These are phyloP conservation scores for Rachycentron canadum DNA, from an alignment of 2,797 vertebrate species.

Conservation along the genomic window DNA sequence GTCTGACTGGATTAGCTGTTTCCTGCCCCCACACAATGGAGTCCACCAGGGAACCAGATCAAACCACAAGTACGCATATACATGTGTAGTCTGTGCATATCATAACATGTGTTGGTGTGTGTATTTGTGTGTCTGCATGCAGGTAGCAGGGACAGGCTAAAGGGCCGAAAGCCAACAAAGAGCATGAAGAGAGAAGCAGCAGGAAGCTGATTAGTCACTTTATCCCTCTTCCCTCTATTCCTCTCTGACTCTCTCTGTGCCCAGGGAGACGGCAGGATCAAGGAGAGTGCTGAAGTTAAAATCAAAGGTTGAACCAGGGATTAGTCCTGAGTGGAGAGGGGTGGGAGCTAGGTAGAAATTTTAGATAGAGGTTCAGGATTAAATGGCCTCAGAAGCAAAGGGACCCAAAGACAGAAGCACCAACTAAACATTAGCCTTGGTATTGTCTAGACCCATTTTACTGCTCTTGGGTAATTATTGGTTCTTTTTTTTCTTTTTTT, in stretches of 20 bases:
- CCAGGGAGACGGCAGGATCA: slow-evolving; percentile 66
- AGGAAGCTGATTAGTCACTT: slow-evolving; percentile 80
- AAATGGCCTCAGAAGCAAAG: slow-evolving; percentile 39
- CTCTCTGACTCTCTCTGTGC: slow-evolving; percentile 18
- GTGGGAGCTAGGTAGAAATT: slow-evolving; percentile 34
- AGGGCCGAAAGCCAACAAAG: slow-evolving; percentile 79
- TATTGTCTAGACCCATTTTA: not conserved
- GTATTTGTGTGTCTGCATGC: slow-evolving; percentile 46
- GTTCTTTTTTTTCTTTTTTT: not conserved
- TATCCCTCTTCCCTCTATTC: slow-evolving; percentile 53
- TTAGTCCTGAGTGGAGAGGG: slow-evolving; percentile 70
- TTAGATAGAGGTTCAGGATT: slow-evolving; percentile 49
- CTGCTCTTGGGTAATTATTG: not conserved
- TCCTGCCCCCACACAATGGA: slow-evolving; percentile 77
- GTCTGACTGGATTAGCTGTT: slow-evolving; percentile 78
- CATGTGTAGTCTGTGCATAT: slow-evolving; percentile 59
- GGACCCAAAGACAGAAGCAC: not conserved
- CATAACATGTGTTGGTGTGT: slow-evolving; percentile 55
- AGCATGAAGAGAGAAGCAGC: slow-evolving; percentile 75
- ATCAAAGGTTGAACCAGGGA: slow-evolving; percentile 80
- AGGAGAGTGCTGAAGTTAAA: slow-evolving; percentile 72
- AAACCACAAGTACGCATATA: slow-evolving; percentile 65
- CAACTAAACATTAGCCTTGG: not conserved
- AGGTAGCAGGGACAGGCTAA: slow-evolving; percentile 65
- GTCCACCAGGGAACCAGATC: slow-evolving; percentile 76